Base-by-base conservation (phyloP, 2,888 invertebrate genomes). In the Drosophila seclusa region DNA sequence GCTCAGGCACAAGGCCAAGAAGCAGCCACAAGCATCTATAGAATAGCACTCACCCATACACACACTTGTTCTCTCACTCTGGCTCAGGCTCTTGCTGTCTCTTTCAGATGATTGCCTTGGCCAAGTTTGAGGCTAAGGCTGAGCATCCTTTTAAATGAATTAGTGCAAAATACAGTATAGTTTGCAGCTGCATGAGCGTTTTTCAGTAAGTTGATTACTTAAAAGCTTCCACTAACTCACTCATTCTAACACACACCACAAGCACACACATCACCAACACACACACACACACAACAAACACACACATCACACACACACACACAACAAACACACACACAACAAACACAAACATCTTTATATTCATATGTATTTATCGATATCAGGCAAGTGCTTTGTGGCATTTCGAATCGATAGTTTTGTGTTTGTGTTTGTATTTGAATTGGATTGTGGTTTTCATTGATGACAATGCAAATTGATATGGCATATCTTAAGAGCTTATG, bases 101-200 rank as follows among this genome's bases (percentile, higher is more conserved):
- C 55, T 59, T 31, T 42, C 52, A 32, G 31, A 21, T 64, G 62
- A 67, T 69, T 76, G 80, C 76, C 78, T 78, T 73, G 83, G 72
- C 84, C 68, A 81, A 81, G 82, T 73, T 78, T 78, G 82, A 81
- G 84, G 78, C 84, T 84, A 76, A 71, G 78, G 76, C 84, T 76
- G 73, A 77, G 81, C 63, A 82, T 78, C 80, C 78, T 80, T 82
- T 85, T 82, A 83, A 83, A 85, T 85, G 86, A 85, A 83, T 83
- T 85, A 82, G 83, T 73, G 69, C 31, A 73, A 82, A 84, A 67
- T 84, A 61, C 77, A 84, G 82, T 84, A 84, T 82, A 76, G 79
- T 74, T 79, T 82, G 68, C 45, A 71, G 76, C 69, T 81, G 71
- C 62, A 76, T 68, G 61, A 57, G 73, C 81, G 78, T 59, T 73